Percentiles rank a stretch among this genome's conserved stretches.
Evolutionary conservation across 1,140 invertebrate species (phyloP).

Genomic region (Aphidius gifuensis): DNA sequence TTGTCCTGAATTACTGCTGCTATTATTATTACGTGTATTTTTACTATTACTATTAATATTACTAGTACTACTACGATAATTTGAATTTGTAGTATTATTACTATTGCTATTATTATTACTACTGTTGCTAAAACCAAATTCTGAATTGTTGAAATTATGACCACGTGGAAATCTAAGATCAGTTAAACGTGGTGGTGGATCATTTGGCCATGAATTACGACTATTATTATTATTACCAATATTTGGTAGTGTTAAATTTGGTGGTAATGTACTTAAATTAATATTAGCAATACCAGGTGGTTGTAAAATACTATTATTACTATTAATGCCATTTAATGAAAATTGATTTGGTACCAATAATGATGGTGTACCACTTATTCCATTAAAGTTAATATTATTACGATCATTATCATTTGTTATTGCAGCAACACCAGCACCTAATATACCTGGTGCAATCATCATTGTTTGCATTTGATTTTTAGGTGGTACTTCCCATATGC

Average conservation of each 20-base stretch:
- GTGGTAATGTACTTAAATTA: constrained; percentile 23
- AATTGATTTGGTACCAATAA: constrained; percentile 41
- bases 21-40: constrained; percentile 20
- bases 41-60: neutral
- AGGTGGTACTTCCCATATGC: constrained; percentile 52
- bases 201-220: constrained; percentile 35
- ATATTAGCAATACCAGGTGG: constrained; percentile 31
- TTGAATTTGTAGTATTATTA: constrained; percentile 29
- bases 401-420: constrained; percentile 37
- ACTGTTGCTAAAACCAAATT: constrained; percentile 22
- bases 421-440: constrained; percentile 43
- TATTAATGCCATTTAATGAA: constrained; percentile 41
- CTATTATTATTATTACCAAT: constrained; percentile 16
- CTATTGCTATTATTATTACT: constrained; percentile 4
- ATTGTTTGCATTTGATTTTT: constrained; percentile 47
- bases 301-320: constrained; percentile 40
- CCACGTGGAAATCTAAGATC: constrained; percentile 34
- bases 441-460: constrained; percentile 44
- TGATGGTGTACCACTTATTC: constrained; percentile 25
- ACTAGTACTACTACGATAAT: neutral
- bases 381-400: constrained; percentile 24
- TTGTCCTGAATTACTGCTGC: constrained; percentile 49
- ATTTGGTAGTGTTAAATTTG: constrained; percentile 15
- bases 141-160: constrained; percentile 26
- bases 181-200: constrained; percentile 31